Conservation (phyloP, 2,113 vertebrate species). For the Ctenomys sociabilis region DNA sequence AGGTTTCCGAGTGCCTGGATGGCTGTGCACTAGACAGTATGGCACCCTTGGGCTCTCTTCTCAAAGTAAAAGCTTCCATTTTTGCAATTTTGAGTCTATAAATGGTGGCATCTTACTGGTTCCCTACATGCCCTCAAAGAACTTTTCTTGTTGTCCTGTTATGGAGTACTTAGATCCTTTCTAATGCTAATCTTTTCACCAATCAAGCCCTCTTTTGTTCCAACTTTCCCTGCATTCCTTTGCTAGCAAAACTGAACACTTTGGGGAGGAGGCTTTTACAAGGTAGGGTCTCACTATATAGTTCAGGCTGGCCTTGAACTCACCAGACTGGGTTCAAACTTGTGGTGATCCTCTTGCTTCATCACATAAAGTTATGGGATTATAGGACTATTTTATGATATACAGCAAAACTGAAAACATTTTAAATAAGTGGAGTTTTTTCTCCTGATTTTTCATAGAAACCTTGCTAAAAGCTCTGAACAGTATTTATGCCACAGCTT, state of each 20-base stretch:
- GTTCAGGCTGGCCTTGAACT: background rate
- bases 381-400: background rate
- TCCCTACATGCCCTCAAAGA: background rate
- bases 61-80: background rate
- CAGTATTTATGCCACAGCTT: background rate
- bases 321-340: background rate
- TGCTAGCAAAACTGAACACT: background rate
- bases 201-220: background rate
- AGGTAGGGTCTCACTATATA: background rate
- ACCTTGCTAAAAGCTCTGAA: background rate
- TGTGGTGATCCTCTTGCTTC: background rate
- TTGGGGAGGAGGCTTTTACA: background rate
- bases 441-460: background rate
- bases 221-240: background rate
- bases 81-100: background rate
- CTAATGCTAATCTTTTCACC: background rate
- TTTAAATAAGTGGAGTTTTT: background rate
- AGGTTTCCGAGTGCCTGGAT: background rate
- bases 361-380: background rate
- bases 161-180: background rate
- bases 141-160: background rate
- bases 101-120: background rate
- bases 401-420: background rate
- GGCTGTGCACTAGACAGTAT: background rate
- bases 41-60: background rate